phyloP scores from a whole-genome alignment of 2,888 invertebrate species.

The Ditula angustiorana region DNA sequence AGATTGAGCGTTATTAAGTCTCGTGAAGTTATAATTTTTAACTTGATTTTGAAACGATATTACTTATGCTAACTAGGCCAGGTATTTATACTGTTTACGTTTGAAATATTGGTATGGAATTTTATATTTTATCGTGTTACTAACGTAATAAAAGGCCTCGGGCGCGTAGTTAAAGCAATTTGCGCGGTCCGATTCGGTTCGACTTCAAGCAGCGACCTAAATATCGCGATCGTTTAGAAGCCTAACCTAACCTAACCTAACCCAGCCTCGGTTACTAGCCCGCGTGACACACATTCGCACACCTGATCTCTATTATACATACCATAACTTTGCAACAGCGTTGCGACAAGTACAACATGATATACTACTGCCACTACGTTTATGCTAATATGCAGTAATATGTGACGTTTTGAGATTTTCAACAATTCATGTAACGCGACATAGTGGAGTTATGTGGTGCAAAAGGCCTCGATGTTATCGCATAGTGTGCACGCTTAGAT shows the following conservation, averaged over 20 bases:
- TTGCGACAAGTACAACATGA: slow-evolving; percentile 26
- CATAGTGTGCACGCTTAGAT: slow-evolving; percentile 69
- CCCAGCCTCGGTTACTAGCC: slow-evolving; percentile 47
- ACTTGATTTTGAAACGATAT: slow-evolving; percentile 19
- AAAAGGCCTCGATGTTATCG: slow-evolving; percentile 72
- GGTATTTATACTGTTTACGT: slow-evolving; percentile 22
- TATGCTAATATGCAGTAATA: slow-evolving; percentile 12
- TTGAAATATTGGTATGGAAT: slow-evolving; percentile 22
- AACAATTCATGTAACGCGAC: slow-evolving; percentile 15
- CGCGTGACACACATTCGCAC: slow-evolving; percentile 56
- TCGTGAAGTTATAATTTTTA: slow-evolving; percentile 26
- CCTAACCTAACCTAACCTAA: slow-evolving; percentile 54
- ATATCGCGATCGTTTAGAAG: slow-evolving; percentile 51
- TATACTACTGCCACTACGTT: neutral
- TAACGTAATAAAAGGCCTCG: slow-evolving; percentile 51
- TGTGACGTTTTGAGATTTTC: slow-evolving; percentile 6
- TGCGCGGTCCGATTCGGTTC: slow-evolving; percentile 54
- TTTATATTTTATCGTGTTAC: slow-evolving; percentile 51
- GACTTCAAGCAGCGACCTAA: slow-evolving; percentile 54
- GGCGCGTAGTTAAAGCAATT: slow-evolving; percentile 59
- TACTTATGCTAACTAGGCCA: slow-evolving; percentile 25
- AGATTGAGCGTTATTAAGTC: slow-evolving; percentile 6
- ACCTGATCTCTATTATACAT: slow-evolving; percentile 45
- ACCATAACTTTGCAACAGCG: slow-evolving; percentile 31
- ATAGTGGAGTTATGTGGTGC: slow-evolving; percentile 56